Evolutionary conservation across 2,113 vertebrate species (phyloP).

Genomic region (Sphyrna mokarran): DNA sequence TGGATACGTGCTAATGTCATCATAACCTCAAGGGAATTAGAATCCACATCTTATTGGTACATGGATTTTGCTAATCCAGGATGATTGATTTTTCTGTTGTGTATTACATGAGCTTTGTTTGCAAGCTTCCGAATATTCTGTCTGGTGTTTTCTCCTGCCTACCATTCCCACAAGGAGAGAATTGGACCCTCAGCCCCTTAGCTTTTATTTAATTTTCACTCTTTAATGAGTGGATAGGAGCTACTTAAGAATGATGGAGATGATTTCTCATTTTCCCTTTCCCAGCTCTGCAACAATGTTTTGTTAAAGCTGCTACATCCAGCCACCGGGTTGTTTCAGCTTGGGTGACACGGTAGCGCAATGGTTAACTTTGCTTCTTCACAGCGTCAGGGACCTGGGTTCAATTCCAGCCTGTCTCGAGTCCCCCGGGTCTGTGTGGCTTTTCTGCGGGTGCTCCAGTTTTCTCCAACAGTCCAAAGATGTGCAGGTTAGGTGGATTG

Average conservation of each 20-base stretch:
- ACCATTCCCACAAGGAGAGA: neutral
- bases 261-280: neutral
- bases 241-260: neutral
- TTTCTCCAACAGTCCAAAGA: no score
- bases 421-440: no score
- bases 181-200: neutral
- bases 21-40: neutral
- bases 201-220: neutral
- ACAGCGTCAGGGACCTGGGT: no score
- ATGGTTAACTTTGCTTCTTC: no score
- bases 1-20: neutral
- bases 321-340: neutral
- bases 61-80: neutral
- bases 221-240: neutral
- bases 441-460: no score
- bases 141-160: no score
- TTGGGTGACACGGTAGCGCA: neutral
- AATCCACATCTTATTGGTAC: neutral
- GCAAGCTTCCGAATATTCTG: neutral
- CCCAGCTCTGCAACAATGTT: neutral
- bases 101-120: neutral
- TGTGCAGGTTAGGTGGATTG: no score
- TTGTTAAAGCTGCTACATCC: neutral
- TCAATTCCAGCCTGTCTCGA: no score
- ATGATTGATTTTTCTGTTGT: conserved; percentile 4